These are phyloP conservation scores for Perodicticus potto DNA, from an alignment of 2,797 vertebrate genomes.

Conservation along the genomic window DNA sequence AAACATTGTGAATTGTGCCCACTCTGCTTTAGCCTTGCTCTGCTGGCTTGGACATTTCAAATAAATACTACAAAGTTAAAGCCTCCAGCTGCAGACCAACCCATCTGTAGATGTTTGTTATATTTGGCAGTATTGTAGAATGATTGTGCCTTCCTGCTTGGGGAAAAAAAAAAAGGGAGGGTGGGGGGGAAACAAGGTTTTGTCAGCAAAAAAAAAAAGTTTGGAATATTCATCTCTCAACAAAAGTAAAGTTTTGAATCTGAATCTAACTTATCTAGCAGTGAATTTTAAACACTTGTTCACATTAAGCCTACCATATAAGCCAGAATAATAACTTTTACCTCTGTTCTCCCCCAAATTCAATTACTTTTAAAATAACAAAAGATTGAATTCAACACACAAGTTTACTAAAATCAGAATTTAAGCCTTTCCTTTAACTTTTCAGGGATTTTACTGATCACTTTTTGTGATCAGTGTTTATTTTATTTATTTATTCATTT, in stretches of 20 bases:
- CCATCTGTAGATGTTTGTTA: slow-evolving; percentile 92
- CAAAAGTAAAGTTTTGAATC: slow-evolving; percentile 81
- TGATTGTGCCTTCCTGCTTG: slow-evolving; percentile 89
- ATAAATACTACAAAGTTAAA: slow-evolving; percentile 92
- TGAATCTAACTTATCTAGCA: slow-evolving; percentile 76
- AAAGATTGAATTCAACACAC: background rate
- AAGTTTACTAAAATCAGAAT: background rate
- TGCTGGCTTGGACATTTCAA: slow-evolving; percentile 90
- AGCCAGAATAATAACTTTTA: background rate
- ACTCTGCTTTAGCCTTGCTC: slow-evolving; percentile 89
- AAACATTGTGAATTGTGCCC: slow-evolving; percentile 90
- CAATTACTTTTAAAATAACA: background rate
- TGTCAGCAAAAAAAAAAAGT: slow-evolving; percentile 84
- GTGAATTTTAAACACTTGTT: slow-evolving; percentile 79
- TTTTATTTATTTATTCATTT: too few relatives aligned
- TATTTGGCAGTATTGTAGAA: slow-evolving; percentile 90
- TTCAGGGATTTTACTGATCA: background rate
- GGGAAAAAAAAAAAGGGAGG: slow-evolving; percentile 71
- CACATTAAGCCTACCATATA: background rate
- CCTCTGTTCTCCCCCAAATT: background rate
- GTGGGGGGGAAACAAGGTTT: slow-evolving; percentile 64
- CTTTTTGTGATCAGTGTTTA: background rate
- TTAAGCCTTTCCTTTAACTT: background rate
- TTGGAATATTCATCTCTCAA: slow-evolving; percentile 84
- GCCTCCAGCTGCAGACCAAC: slow-evolving; percentile 91